Conservation (phyloP, 1,140 invertebrate genomes). For the Papilio glaucus region DNA sequence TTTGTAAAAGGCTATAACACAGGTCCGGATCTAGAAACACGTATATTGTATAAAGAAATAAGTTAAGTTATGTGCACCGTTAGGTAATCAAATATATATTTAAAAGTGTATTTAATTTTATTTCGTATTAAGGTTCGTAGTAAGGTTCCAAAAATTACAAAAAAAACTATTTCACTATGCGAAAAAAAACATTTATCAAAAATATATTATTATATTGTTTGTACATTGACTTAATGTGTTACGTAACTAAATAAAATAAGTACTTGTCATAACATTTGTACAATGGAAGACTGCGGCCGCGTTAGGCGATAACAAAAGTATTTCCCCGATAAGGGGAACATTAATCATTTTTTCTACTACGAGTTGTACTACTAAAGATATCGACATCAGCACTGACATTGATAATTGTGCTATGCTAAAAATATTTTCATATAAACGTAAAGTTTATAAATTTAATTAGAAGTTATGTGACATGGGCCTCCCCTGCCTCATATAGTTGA, state of each 20-base stretch:
- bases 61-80: no score
- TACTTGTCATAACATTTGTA: slow-evolving; percentile 9
- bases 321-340: slow-evolving; percentile 22
- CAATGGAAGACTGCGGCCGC: background rate
- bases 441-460: background rate
- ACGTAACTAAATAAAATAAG: background rate
- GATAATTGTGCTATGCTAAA: background rate
- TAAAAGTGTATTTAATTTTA: no score
- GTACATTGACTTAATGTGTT: background rate
- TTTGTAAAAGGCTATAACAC: no score
- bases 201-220: background rate
- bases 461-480: no score
- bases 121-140: no score
- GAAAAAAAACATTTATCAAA: background rate
- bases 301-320: slow-evolving; percentile 8
- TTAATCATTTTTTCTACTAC: slow-evolving; percentile 29
- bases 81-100: no score
- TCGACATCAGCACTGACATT: background rate
- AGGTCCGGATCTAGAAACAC: no score
- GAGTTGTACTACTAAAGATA: slow-evolving; percentile 30
- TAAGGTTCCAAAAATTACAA: background rate
- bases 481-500: no score
- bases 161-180: background rate
- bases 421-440: background rate
- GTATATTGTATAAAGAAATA: no score